These are phyloP conservation scores for Cepphus grylle DNA, from an alignment of 2,113 vertebrate genomes.

Conservation along the genomic window DNA sequence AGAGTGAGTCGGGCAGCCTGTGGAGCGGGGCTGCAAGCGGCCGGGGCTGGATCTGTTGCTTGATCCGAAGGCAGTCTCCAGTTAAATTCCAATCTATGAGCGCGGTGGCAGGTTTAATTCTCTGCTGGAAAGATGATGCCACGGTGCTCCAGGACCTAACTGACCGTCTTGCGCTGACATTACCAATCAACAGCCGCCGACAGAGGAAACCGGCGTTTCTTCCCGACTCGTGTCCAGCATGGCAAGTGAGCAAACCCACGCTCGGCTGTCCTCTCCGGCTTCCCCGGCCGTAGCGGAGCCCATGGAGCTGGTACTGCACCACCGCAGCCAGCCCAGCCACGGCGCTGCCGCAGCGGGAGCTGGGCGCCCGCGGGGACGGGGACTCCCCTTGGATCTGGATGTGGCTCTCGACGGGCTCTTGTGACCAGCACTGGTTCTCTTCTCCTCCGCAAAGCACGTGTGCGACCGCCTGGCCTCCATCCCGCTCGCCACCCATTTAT, in stretches of 20 bases:
- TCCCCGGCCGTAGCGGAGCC: accelerated
- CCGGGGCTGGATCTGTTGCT: too few relatives aligned
- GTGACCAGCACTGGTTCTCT: background rate
- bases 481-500: background rate
- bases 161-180: too few relatives aligned
- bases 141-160: background rate
- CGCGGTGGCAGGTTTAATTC: background rate
- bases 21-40: background rate
- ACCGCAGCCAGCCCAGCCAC: too few relatives aligned
- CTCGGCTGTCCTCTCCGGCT: background rate
- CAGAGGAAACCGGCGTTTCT: background rate
- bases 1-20: background rate
- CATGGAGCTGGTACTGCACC: accelerated
- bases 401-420: too few relatives aligned
- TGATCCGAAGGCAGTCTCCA: too few relatives aligned
- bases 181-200: too few relatives aligned
- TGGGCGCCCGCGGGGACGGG: background rate
- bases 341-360: background rate
- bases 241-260: background rate
- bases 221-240: background rate
- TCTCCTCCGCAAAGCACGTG: background rate
- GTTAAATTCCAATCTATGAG: background rate
- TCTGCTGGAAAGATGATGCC: too few relatives aligned
- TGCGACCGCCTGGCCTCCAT: background rate
- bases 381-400: background rate